A percentile compares a stretch with the other conserved stretches of the same genome.
phyloP scores from a whole-genome alignment of 1,140 invertebrate species.

The Diabrotica virgifera region DNA sequence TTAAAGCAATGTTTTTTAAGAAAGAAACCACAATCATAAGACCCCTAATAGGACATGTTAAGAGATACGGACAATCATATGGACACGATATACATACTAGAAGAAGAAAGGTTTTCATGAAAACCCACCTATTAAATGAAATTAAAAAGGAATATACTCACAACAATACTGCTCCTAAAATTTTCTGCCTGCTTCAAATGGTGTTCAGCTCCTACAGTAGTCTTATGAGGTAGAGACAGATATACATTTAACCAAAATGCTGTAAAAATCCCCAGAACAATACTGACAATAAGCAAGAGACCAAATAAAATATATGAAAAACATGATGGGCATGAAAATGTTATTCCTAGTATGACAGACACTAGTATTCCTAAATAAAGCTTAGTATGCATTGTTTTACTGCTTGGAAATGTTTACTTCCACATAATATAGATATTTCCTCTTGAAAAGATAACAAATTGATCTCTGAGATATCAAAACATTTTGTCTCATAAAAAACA shows the following conservation, averaged over 20 bases:
- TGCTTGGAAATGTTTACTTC: too few species aligned
- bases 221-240: conserved; percentile 54
- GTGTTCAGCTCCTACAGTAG: conserved; percentile 49
- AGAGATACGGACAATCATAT: too few species aligned
- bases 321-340: conserved; percentile 21
- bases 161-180: conserved; percentile 54
- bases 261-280: conserved; percentile 24
- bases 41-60: too few species aligned
- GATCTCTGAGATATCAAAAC: too few species aligned
- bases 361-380: background rate
- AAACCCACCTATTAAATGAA: background rate
- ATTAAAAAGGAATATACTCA: conserved; percentile 31
- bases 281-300: conserved; percentile 17
- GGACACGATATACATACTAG: too few species aligned
- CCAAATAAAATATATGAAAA: conserved; percentile 20
- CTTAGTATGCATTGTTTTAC: background rate
- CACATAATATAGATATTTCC: too few species aligned
- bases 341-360: conserved; percentile 16
- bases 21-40: too few species aligned
- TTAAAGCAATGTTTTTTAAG: too few species aligned
- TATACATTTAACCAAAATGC: conserved; percentile 51
- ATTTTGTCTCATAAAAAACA: too few species aligned
- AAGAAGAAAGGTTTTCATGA: too few species aligned
- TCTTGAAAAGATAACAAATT: too few species aligned
- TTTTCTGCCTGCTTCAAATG: conserved; percentile 51